These are phyloP conservation scores for Branchinecta sandiegonensis DNA, from an alignment of 2,888 invertebrate genomes.

Conservation along the genomic window DNA sequence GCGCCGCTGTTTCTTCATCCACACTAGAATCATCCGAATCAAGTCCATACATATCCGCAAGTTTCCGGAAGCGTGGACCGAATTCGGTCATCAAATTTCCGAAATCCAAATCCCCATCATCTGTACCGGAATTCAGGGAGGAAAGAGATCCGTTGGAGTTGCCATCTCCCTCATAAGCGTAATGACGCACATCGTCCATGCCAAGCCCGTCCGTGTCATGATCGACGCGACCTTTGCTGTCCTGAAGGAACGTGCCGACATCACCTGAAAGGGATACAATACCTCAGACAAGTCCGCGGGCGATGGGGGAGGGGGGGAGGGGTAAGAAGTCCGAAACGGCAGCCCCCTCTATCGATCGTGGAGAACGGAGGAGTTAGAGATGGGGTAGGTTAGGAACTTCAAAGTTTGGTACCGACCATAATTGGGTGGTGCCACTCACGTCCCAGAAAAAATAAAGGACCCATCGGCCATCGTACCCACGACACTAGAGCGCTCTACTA, in stretches of 20 bases:
- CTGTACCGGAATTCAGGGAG: constrained; percentile 75
- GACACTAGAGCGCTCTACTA: no score
- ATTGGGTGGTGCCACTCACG: background rate
- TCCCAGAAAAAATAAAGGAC: no score
- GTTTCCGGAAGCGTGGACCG: constrained; percentile 85
- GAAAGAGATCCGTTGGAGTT: constrained; percentile 84
- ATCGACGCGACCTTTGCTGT: constrained; percentile 76
- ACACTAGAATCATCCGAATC: constrained; percentile 67
- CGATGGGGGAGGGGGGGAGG: no score
- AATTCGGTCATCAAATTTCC: constrained; percentile 76
- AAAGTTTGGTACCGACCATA: no score
- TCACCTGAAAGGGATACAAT: constrained; percentile 36
- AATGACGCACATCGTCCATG: constrained; percentile 91
- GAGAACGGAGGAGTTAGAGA: no score
- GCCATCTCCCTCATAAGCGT: constrained; percentile 93
- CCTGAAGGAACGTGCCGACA: constrained; percentile 75
- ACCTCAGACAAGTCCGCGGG: no score
- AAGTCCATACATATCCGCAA: constrained; percentile 90
- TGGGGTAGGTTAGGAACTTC: no score
- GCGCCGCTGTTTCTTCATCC: constrained; percentile 45
- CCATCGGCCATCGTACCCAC: no score
- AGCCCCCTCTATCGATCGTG: no score
- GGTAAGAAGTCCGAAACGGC: no score
- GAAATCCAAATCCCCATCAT: constrained; percentile 83
- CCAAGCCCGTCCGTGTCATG: constrained; percentile 81